These are phyloP conservation scores for Drosophila helvetica DNA, from an alignment of 2,888 invertebrate genomes.

Conservation along the genomic window DNA sequence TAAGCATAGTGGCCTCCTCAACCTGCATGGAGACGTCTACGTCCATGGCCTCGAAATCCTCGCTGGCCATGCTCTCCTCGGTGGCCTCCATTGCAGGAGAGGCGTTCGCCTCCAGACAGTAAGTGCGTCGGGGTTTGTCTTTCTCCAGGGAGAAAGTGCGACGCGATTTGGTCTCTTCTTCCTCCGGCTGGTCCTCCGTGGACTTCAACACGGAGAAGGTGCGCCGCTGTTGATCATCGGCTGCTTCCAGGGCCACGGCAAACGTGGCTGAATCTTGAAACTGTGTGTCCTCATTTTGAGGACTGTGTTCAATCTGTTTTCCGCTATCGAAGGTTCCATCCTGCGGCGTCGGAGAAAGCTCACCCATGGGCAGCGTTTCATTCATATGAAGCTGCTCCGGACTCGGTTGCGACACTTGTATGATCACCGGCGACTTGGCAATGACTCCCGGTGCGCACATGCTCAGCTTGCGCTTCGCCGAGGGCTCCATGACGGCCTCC, in stretches of 20 bases:
- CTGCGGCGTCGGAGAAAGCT: constrained; percentile 22
- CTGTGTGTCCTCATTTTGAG: neutral
- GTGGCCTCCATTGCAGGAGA: constrained; percentile 53
- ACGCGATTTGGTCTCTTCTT: neutral
- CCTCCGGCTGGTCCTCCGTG: neutral
- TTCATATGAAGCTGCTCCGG: constrained; percentile 42
- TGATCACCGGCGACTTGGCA: constrained; percentile 36
- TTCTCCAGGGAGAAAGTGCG: constrained; percentile 11
- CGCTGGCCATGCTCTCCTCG: constrained; percentile 41
- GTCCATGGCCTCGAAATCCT: constrained; percentile 75
- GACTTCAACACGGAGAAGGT: constrained; percentile 33
- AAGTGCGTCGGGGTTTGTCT: constrained; percentile 48
- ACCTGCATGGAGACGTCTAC: constrained; percentile 62
- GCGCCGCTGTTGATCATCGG: constrained; percentile 17
- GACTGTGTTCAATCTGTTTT: neutral
- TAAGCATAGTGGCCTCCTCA: neutral
- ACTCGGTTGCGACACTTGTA: constrained; percentile 52
- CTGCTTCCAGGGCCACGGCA: constrained; percentile 26
- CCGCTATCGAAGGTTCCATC: constrained; percentile 50
- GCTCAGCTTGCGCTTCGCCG: constrained; percentile 25
- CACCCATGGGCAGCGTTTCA: constrained; percentile 32
- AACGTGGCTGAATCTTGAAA: constrained; percentile 22
- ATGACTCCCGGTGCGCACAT: constrained; percentile 37
- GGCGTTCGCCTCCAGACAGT: constrained; percentile 30
- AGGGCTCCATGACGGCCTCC: constrained; percentile 57